A percentile compares a stretch with the other conserved stretches of the same genome.
phyloP scores from a whole-genome alignment of 1,140 invertebrate genomes.

The Semibalanus balanoides region DNA sequence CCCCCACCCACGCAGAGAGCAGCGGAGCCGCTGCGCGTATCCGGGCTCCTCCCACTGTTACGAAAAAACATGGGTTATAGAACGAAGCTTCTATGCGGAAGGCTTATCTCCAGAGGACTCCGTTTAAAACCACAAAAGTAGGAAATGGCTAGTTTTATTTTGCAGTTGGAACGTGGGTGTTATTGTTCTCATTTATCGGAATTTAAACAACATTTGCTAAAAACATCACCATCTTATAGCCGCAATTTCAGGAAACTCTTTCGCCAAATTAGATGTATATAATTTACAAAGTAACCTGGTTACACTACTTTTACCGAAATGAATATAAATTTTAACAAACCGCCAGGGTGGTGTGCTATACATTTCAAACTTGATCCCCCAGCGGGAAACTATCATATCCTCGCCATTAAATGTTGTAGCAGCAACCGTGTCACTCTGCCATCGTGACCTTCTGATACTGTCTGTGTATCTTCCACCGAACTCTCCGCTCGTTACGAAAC shows the following conservation, averaged over 20 bases:
- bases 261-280: not conserved
- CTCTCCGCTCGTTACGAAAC: not conserved
- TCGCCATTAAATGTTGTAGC: not conserved
- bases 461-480: not conserved
- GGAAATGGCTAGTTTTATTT: too few relatives aligned
- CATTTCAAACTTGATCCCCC: not conserved
- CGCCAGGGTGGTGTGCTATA: not conserved
- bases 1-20: too few relatives aligned
- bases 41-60: too few relatives aligned
- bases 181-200: not conserved
- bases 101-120: too few relatives aligned
- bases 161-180: too few relatives aligned
- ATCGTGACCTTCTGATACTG: not conserved
- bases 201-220: not conserved
- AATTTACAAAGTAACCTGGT: not conserved
- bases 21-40: too few relatives aligned
- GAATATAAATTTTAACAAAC: not conserved
- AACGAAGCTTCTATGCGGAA: too few relatives aligned
- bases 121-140: too few relatives aligned
- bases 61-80: too few relatives aligned
- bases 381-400: not conserved
- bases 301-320: not conserved
- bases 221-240: not conserved
- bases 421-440: not conserved
- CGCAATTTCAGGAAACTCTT: not conserved